These are phyloP conservation scores for Drosophila truncata DNA, from an alignment of 1,140 invertebrate genomes.

Conservation along the genomic window DNA sequence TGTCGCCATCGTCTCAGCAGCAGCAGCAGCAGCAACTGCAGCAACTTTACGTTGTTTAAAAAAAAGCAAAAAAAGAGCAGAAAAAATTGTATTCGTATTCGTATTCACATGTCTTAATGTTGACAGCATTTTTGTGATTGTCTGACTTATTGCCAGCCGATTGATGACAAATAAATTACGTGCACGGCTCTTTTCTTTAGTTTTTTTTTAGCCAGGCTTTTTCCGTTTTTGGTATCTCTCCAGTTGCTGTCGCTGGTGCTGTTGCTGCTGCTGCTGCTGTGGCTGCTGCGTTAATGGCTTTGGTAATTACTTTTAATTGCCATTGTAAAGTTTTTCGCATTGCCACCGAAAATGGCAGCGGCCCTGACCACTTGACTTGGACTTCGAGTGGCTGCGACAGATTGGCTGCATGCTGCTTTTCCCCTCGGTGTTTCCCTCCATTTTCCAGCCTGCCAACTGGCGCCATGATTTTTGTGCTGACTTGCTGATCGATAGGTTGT, in stretches of 20 bases:
- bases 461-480: constrained; percentile 46
- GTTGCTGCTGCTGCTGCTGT: constrained; percentile 9
- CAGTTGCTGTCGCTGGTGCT: too few species aligned
- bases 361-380: constrained; percentile 69
- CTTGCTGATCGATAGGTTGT: constrained; percentile 33
- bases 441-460: constrained; percentile 28
- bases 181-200: constrained; percentile 64
- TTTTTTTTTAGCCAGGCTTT: constrained; percentile 60
- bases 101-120: constrained; percentile 84
- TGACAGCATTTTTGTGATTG: constrained; percentile 85
- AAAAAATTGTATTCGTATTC: constrained; percentile 69
- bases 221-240: constrained; percentile 74
- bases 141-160: constrained; percentile 84
- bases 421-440: not conserved
- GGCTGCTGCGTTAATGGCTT: constrained; percentile 73
- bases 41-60: constrained; percentile 14
- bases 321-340: constrained; percentile 81
- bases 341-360: constrained; percentile 74
- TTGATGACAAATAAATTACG: constrained; percentile 85
- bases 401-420: constrained; percentile 19
- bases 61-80: not conserved
- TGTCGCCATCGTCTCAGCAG: constrained; percentile 45
- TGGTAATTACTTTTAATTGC: constrained; percentile 83
- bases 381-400: constrained; percentile 24
- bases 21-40: constrained; percentile 34